A percentile compares a stretch with the other conserved stretches of the same genome.
Evolutionary conservation across 2,888 invertebrate species (phyloP).

Genomic region (Anoplius nigerrimus): DNA sequence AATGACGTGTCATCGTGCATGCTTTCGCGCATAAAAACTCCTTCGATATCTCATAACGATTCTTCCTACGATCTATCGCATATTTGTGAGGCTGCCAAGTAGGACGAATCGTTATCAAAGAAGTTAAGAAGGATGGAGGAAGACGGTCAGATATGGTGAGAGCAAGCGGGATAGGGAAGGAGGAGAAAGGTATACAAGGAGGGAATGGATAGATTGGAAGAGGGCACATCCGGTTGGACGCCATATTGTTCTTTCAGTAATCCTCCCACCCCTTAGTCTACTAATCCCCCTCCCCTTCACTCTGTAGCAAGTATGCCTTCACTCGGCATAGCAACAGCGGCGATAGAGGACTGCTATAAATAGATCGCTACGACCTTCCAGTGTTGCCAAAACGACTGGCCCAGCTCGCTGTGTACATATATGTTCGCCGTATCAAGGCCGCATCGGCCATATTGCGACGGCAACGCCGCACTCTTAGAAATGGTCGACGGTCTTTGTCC

Average conservation of each 20-base stretch:
- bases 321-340: slow-evolving; percentile 69
- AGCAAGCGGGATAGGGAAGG: slow-evolving; percentile 10
- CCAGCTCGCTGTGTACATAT: slow-evolving; percentile 44
- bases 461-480: slow-evolving; percentile 58
- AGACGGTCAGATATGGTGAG: neutral
- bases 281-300: slow-evolving; percentile 29
- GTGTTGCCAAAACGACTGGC: slow-evolving; percentile 68
- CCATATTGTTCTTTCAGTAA: slow-evolving; percentile 54
- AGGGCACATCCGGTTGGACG: slow-evolving; percentile 51
- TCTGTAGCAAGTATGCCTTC: slow-evolving; percentile 32
- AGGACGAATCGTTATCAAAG: slow-evolving; percentile 5
- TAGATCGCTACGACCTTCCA: slow-evolving; percentile 62
- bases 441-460: slow-evolving; percentile 38
- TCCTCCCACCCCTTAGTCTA: slow-evolving; percentile 28
- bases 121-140: slow-evolving; percentile 8
- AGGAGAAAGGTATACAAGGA: slow-evolving; percentile 44
- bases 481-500: slow-evolving; percentile 14
- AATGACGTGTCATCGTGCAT: slow-evolving; percentile 1
- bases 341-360: slow-evolving; percentile 66
- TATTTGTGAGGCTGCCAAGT: slow-evolving; percentile 5
- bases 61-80: too few species aligned
- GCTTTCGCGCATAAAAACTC: neutral
- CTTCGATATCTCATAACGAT: too few species aligned
- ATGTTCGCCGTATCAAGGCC: slow-evolving; percentile 54
- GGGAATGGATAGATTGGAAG: slow-evolving; percentile 46